Evolutionary conservation across 1,140 invertebrate genomes (phyloP).

Genomic region (Lithobius niger): DNA sequence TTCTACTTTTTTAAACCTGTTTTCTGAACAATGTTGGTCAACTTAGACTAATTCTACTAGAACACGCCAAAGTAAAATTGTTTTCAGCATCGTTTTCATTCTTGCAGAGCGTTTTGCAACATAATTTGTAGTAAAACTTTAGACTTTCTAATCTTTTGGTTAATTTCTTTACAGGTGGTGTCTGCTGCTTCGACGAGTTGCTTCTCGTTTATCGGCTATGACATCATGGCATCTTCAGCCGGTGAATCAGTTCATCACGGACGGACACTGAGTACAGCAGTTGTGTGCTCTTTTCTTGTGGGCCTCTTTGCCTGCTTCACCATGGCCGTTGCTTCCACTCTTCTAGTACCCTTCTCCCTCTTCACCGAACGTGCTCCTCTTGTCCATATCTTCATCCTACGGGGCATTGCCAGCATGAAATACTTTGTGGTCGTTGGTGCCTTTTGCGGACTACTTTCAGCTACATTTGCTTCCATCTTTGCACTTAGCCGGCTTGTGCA

Average conservation of each 20-base stretch:
- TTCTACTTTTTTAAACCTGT: too few species aligned
- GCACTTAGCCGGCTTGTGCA: slow-evolving; percentile 13
- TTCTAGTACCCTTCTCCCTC: slow-evolving; percentile 11
- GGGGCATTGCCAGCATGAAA: slow-evolving; percentile 10
- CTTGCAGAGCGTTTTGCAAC: background rate
- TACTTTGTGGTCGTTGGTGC: slow-evolving; percentile 15
- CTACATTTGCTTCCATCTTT: slow-evolving; percentile 9
- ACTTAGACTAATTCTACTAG: too few species aligned
- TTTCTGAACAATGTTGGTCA: too few species aligned
- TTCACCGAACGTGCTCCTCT: slow-evolving; percentile 10
- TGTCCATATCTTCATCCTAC: slow-evolving; percentile 10
- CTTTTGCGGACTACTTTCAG: slow-evolving; percentile 4
- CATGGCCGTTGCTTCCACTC: slow-evolving; percentile 3
- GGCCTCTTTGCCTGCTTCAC: slow-evolving; percentile 10
- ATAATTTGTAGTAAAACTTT: background rate
- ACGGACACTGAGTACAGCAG: background rate
- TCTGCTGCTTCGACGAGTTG: slow-evolving; percentile 15
- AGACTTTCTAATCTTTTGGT: background rate
- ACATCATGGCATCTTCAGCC: slow-evolving; percentile 1
- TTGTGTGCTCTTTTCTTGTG: slow-evolving; percentile 9
- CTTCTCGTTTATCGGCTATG: slow-evolving; percentile 9
- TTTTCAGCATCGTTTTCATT: background rate
- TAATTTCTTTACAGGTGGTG: slow-evolving; percentile 13
- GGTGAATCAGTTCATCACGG: background rate
- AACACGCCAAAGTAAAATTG: too few species aligned